Conservation (phyloP, 2,113 vertebrate species). For the Rhodinocichla rosea region DNA sequence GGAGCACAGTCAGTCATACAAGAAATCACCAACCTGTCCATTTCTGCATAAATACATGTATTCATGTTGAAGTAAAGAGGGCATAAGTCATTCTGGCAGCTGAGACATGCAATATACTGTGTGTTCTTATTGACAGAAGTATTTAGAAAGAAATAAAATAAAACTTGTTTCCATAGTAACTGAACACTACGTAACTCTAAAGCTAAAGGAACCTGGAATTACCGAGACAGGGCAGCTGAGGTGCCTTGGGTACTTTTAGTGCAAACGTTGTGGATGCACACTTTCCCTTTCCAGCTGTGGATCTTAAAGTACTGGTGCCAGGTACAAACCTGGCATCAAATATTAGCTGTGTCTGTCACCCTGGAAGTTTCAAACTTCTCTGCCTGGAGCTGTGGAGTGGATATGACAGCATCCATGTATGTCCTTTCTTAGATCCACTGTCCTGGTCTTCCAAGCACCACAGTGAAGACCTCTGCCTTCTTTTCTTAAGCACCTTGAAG, state of each 20-base stretch:
- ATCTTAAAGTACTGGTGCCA: neutral
- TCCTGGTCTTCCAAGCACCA: neutral
- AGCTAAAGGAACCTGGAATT: neutral
- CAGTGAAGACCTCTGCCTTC: neutral
- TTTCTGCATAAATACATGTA: conserved; percentile 13
- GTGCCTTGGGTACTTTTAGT: neutral
- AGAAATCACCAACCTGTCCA: conserved; percentile 9
- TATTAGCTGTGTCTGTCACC: neutral
- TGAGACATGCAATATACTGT: neutral
- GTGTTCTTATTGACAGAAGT: conserved; percentile 42
- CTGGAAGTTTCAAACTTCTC: neutral
- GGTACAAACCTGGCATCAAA: neutral
- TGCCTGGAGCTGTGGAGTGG: neutral
- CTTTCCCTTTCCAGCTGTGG: neutral
- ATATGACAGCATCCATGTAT: neutral
- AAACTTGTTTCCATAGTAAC: conserved; percentile 50
- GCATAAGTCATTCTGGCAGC: neutral
- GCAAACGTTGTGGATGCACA: neutral
- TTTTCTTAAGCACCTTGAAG: neutral
- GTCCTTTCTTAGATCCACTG: neutral
- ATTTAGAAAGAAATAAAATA: neutral
- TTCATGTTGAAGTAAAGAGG: neutral
- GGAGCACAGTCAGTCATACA: neutral
- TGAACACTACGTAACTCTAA: neutral
- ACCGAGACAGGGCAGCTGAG: neutral